These are phyloP conservation scores for Drosophila yakuba DNA, from an alignment of 1,140 invertebrate genomes.

Conservation along the genomic window DNA sequence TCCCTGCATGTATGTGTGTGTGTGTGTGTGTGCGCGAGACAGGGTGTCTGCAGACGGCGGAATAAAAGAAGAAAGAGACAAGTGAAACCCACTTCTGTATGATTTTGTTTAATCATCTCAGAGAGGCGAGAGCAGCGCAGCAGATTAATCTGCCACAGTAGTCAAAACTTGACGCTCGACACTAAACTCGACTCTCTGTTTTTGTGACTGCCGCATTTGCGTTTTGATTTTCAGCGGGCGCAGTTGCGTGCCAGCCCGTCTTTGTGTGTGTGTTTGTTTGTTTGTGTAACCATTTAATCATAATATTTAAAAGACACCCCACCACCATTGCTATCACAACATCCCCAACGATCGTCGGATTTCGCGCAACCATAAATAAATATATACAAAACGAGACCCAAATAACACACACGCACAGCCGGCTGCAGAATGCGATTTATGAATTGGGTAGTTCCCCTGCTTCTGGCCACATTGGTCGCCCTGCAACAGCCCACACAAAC, in stretches of 20 bases:
- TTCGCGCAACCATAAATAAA: constrained; percentile 2
- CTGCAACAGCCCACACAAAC: constrained; percentile 51
- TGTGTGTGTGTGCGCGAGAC: constrained; percentile 4
- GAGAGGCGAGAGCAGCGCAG: constrained; percentile 14
- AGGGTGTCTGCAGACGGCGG: constrained; percentile 17
- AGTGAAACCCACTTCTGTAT: constrained; percentile 23
- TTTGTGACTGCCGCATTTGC: constrained; percentile 50
- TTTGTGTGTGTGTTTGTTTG: constrained; percentile 15
- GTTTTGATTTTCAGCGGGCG: constrained; percentile 57
- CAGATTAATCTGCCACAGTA: constrained; percentile 11
- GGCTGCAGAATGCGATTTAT: constrained; percentile 15
- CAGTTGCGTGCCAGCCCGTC: constrained; percentile 44
- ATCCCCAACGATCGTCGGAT: constrained; percentile 22
- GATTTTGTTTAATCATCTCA: constrained; percentile 27
- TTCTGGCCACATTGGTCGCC: constrained; percentile 13
- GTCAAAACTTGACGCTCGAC: constrained; percentile 8
- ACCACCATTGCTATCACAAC: background rate
- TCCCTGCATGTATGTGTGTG: background rate
- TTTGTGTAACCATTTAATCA: constrained; percentile 24
- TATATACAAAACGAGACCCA: background rate
- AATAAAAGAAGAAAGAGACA: constrained; percentile 17
- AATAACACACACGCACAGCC: constrained; percentile 12
- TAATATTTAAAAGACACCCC: constrained; percentile 15
- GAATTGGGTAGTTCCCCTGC: constrained; percentile 35
- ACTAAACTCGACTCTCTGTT: constrained; percentile 36